Evolutionary conservation across 2,113 vertebrate genomes (phyloP).

Genomic region (Fregata magnificens): DNA sequence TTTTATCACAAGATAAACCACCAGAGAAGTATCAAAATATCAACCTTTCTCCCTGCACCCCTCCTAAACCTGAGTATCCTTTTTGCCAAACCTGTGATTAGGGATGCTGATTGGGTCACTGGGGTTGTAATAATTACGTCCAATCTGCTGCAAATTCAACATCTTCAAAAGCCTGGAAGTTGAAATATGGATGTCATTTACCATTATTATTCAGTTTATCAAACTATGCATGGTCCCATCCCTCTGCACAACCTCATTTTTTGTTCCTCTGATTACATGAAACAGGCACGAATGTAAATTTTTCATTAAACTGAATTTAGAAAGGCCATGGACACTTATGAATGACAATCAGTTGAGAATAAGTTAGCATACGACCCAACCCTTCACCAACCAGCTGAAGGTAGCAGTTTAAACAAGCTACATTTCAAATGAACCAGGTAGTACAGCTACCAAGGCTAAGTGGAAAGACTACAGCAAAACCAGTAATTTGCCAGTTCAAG

Average conservation of each 20-base stretch:
- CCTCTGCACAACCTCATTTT: neutral
- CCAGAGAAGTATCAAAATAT: neutral
- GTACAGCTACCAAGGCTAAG: neutral
- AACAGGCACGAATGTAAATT: neutral
- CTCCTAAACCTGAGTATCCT: neutral
- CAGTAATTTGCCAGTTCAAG: neutral
- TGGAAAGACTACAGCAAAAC: neutral
- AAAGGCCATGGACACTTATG: neutral
- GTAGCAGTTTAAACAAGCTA: neutral
- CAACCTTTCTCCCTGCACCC: neutral
- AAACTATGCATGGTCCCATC: neutral
- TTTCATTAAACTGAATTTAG: neutral
- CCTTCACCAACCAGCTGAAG: neutral
- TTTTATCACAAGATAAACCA: neutral
- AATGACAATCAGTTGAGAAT: neutral
- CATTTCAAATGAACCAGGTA: neutral
- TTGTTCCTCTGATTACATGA: neutral
- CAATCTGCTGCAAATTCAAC: slow-evolving; percentile 93
- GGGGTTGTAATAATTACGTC: slow-evolving; percentile 93
- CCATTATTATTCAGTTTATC: neutral
- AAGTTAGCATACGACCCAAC: neutral
- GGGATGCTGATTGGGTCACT: slow-evolving; percentile 85
- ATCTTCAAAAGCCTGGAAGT: slow-evolving; percentile 86
- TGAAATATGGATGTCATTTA: neutral
- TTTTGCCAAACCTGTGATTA: slow-evolving; percentile 82